Percentiles rank a stretch among this genome's conserved stretches.
phyloP scores from a whole-genome alignment of 2,113 vertebrate species.

The Barbus barbus region DNA sequence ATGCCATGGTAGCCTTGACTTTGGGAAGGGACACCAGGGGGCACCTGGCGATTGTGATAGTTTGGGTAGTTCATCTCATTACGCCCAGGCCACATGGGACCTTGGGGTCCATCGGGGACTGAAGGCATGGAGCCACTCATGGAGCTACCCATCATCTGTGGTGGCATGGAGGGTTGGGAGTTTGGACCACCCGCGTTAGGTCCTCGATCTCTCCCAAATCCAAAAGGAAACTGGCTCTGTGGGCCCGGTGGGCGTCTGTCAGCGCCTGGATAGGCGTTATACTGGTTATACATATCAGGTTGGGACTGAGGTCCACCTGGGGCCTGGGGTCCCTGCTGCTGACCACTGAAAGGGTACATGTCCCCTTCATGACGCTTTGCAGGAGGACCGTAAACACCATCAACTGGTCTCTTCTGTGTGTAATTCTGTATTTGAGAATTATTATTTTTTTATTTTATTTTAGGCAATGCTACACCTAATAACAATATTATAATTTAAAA shows the following conservation, averaged over 20 bases:
- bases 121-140: constrained; percentile 86
- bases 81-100: constrained; percentile 91
- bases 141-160: constrained; percentile 89
- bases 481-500: neutral
- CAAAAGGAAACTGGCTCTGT: constrained; percentile 95
- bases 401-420: constrained; percentile 87
- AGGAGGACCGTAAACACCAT: constrained; percentile 90
- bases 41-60: constrained; percentile 87
- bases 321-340: constrained; percentile 85
- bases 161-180: constrained; percentile 87
- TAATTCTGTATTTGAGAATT: constrained; percentile 81
- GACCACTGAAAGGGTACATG: constrained; percentile 87
- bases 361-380: constrained; percentile 95
- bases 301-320: constrained; percentile 82
- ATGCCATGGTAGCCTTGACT: constrained; percentile 88
- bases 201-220: constrained; percentile 89
- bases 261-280: constrained; percentile 85
- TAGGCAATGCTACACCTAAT: neutral
- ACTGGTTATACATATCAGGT: constrained; percentile 95
- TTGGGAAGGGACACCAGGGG: constrained; percentile 82
- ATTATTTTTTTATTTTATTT: neutral
- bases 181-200: constrained; percentile 82
- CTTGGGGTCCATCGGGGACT: constrained; percentile 88
- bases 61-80: constrained; percentile 89
- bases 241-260: constrained; percentile 84